Percentiles rank a stretch among this genome's conserved stretches.
phyloP scores from a whole-genome alignment of 1,140 invertebrate species.

The Drosophila sulfurigaster region DNA sequence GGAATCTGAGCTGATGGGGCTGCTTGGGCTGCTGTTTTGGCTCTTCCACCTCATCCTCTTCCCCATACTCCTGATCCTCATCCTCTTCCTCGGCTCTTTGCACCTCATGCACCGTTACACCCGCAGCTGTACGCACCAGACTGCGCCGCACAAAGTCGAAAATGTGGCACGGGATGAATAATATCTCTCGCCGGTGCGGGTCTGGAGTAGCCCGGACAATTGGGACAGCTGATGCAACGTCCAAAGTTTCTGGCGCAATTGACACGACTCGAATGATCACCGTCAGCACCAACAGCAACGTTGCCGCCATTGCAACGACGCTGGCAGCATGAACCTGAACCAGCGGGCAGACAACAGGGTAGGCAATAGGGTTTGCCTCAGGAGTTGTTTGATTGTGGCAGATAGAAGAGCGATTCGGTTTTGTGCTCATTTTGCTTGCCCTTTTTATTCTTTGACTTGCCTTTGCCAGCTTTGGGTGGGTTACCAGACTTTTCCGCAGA shows the following conservation, averaged over 20 bases:
- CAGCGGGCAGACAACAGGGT: background rate
- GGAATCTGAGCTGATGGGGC: background rate
- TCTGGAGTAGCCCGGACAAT: background rate
- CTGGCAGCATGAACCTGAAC: background rate
- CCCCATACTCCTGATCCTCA: too few species aligned
- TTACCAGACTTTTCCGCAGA: background rate
- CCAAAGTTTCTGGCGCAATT: background rate
- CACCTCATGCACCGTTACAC: conserved; percentile 55
- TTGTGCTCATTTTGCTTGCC: background rate
- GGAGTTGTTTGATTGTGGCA: background rate
- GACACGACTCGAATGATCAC: background rate
- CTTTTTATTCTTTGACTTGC: background rate
- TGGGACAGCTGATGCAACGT: background rate
- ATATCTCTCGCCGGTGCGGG: background rate
- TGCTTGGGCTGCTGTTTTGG: too few species aligned
- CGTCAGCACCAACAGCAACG: background rate
- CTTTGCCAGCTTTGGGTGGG: background rate
- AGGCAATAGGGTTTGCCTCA: background rate
- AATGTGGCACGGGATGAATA: conserved; percentile 53
- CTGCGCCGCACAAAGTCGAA: conserved; percentile 42
- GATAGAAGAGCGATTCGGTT: background rate
- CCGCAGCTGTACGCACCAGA: conserved; percentile 65
- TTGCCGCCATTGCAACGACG: background rate
- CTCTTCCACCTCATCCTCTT: background rate
- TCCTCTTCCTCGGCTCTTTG: too few species aligned